Evolutionary conservation across 2,888 invertebrate species (phyloP).

Genomic region (Harmothoe impar): DNA sequence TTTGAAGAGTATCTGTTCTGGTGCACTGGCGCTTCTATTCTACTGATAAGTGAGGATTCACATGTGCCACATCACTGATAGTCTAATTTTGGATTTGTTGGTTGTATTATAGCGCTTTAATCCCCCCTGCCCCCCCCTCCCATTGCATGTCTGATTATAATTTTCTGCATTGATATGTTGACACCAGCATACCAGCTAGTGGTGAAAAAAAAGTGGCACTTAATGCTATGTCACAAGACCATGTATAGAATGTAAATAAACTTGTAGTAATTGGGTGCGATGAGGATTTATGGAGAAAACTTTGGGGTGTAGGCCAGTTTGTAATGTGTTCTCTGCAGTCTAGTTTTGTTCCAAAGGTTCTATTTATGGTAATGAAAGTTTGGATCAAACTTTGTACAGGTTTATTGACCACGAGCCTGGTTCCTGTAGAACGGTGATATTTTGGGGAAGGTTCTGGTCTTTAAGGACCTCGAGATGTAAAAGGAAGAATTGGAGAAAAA

Average conservation of each 20-base stretch:
- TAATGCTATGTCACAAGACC: slow-evolving; percentile 35
- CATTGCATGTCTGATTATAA: not conserved
- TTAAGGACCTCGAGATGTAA: not conserved
- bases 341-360: slow-evolving; percentile 60
- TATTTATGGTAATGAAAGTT: slow-evolving; percentile 37
- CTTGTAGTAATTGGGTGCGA: slow-evolving; percentile 48
- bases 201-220: not conserved
- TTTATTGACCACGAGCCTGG: not conserved
- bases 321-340: slow-evolving; percentile 56
- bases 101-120: slow-evolving; percentile 48
- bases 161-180: no score
- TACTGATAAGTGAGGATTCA: not conserved
- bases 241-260: slow-evolving; percentile 52
- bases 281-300: not conserved
- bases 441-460: slow-evolving; percentile 15
- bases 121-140: not conserved
- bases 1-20: no score
- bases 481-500: not conserved
- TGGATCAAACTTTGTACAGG: not conserved
- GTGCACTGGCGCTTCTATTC: not conserved
- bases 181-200: not conserved
- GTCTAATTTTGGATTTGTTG: slow-evolving; percentile 21
- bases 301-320: slow-evolving; percentile 39
- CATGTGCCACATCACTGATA: slow-evolving; percentile 29
- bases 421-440: slow-evolving; percentile 20